phyloP scores from a whole-genome alignment of 2,113 vertebrate species.

The Dasyornis broadbenti region DNA sequence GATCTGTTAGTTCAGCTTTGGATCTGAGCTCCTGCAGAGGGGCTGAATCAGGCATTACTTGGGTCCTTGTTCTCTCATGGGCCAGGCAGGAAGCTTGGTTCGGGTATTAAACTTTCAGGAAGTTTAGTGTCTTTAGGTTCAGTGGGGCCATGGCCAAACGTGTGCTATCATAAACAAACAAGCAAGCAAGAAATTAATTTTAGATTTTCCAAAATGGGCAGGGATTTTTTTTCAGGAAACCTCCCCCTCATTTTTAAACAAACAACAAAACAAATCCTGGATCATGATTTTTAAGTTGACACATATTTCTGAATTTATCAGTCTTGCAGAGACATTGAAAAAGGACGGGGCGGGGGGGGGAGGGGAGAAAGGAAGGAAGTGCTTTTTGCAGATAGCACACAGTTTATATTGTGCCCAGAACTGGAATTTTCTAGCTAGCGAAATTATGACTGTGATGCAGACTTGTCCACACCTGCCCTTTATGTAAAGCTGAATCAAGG shows the following conservation, averaged over 20 bases:
- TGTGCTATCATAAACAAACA: not conserved
- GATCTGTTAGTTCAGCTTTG: not conserved
- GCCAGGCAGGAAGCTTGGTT: not conserved
- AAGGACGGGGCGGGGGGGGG: too few species aligned
- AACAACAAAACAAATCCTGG: not conserved
- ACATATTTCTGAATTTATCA: not conserved
- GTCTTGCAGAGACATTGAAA: not conserved
- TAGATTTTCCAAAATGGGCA: not conserved
- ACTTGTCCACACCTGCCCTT: conserved; percentile 41
- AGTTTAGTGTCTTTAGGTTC: not conserved
- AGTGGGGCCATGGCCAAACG: not conserved
- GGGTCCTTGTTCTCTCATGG: accelerated
- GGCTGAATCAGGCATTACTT: not conserved
- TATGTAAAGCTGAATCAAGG: conserved; percentile 18
- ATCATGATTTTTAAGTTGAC: not conserved
- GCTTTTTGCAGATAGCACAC: not conserved
- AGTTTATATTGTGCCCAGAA: conserved; percentile 6
- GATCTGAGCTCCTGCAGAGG: not conserved
- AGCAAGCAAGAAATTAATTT: not conserved
- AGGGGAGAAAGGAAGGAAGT: not conserved
- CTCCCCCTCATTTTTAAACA: not conserved
- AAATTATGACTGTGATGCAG: conserved; percentile 8
- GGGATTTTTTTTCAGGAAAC: not conserved
- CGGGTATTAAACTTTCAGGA: not conserved
- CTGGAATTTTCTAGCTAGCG: conserved; percentile 20